Conservation (phyloP, 2,888 invertebrate species). For the Aphrophora alni region DNA sequence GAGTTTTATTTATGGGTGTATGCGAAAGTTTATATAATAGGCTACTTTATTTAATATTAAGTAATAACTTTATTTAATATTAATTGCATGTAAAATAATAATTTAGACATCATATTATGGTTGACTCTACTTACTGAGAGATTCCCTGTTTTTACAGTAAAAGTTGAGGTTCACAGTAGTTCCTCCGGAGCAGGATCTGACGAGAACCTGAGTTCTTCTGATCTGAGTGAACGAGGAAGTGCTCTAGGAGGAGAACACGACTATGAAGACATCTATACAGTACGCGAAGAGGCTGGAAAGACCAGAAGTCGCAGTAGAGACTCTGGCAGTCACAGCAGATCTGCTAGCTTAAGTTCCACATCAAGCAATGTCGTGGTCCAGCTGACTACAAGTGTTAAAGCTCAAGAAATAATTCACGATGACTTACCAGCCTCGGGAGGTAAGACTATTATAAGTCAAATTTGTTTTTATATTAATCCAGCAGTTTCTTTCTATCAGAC, state of each 20-base stretch:
- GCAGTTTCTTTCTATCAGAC: too few relatives aligned
- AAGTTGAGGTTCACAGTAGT: slow-evolving; percentile 79
- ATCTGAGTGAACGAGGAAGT: slow-evolving; percentile 60
- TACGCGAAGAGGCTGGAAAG: slow-evolving; percentile 56
- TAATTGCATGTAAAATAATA: too few relatives aligned
- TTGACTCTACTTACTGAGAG: too few relatives aligned
- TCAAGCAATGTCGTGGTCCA: slow-evolving; percentile 59
- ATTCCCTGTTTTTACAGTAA: slow-evolving; percentile 65
- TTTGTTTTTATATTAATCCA: too few relatives aligned
- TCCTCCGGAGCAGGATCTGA: slow-evolving; percentile 70
- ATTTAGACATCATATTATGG: too few relatives aligned
- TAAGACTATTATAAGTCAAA: slow-evolving; percentile 45
- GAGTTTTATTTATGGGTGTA: too few relatives aligned
- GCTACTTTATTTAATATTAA: too few relatives aligned
- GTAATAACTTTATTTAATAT: too few relatives aligned
- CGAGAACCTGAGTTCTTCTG: slow-evolving; percentile 67
- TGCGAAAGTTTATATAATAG: too few relatives aligned
- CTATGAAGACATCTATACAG: slow-evolving; percentile 82
- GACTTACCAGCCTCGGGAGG: slow-evolving; percentile 15
- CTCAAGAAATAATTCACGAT: neutral
- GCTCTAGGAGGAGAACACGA: slow-evolving; percentile 67
- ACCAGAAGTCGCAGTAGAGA: slow-evolving; percentile 57
- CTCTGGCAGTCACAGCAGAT: slow-evolving; percentile 78
- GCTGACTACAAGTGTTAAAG: slow-evolving; percentile 41
- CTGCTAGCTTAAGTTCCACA: slow-evolving; percentile 62